Base-by-base conservation (phyloP, 2,797 vertebrate genomes). In the Lutjanus argentimaculatus region DNA sequence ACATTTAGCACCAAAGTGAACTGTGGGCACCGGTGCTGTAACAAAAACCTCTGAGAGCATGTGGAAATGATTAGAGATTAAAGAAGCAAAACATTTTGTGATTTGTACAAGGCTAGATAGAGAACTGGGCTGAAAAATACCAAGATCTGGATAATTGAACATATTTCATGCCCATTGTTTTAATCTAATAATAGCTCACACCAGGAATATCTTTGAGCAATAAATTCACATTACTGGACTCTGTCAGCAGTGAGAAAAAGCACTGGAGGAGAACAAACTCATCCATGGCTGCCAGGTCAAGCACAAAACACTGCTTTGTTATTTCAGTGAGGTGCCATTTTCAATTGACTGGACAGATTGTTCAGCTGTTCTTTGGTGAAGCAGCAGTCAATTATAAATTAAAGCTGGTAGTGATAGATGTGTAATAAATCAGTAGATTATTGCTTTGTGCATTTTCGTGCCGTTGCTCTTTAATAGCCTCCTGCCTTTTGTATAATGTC, bases 221-320 rank as follows among this genome's bases (percentile, higher is more conserved):
- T 85, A 73, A 40, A 84, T 89, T 64, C 49, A 69, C 69, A 90
- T 88, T 79, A 80, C 64, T 64, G 57, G 49, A 62, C 42, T 69
- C 30, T 79, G 80, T 76, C 79, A 66, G 77, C 42, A 10, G 25
- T 53, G 73, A 75, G 72, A 71, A 30, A 52, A 62, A 57, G 70
- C 78, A 73, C 11, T 57, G 75, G 67, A 76, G 73, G 76, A 85
- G 87, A 88, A 86, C 70, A 77, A 65, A 72, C 59, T 74, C 59
- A 62, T 75, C 72, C 57, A 56, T 66, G 25, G 56, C 67, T 82
- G 72, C 74, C 75, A 67, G 70, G 77, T 88, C 79, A 86, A 86
- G 79, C 82, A 74, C 72, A 79, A 80, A 80, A 75, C 61, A 75
- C 45, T 70, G 30, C 77, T 85, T 52, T 69, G 77, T 84, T 85